These are phyloP conservation scores for Oryctolagus cuniculus DNA, from an alignment of 2,113 vertebrate genomes.

Conservation along the genomic window mOryCun1.1 NC_091434.1:79801001-79801500, in stretches of 20 bases:
- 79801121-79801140: not conserved
- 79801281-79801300: conserved; percentile 20
- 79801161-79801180: conserved; percentile 17
- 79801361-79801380: not conserved
- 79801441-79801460: not conserved
- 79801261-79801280: conserved; percentile 13
- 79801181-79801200: conserved; percentile 40
- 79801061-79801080: conserved; percentile 53
- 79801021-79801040: conserved; percentile 1
- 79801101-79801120: conserved; percentile 23
- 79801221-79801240: conserved; percentile 24
- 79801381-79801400: not conserved
- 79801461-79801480: conserved; percentile 44
- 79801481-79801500: conserved; percentile 41
- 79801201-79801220: conserved; percentile 7
- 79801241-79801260: conserved; percentile 4
- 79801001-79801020: not conserved
- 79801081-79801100: not conserved
- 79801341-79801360: not conserved
- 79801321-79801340: conserved; percentile 22
- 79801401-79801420: not conserved
- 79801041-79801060: not conserved
- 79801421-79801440: conserved; percentile 41
- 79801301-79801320: not conserved
- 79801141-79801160: conserved; percentile 1